Percentiles rank a stretch among this genome's conserved stretches.
Conservation (phyloP, 2,888 invertebrate species). For the Thymelicus acteon region DNA sequence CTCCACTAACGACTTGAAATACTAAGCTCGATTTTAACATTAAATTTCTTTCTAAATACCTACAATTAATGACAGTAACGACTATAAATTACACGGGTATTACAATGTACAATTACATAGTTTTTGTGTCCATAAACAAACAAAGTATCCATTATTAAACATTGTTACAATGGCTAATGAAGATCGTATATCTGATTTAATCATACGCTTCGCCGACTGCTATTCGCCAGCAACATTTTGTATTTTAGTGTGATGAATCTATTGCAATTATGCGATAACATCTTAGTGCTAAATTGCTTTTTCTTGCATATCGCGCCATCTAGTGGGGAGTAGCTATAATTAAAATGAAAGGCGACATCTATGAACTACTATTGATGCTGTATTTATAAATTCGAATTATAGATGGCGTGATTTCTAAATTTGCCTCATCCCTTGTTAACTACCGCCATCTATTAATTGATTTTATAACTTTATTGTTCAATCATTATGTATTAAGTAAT, state of each 20-base stretch:
- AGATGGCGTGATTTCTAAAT: neutral
- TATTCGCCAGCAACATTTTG: conserved; percentile 52
- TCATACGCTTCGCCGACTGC: conserved; percentile 52
- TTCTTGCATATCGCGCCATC: conserved; percentile 41
- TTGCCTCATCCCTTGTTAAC: too few relatives aligned
- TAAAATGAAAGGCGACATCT: neutral
- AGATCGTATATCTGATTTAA: conserved; percentile 62
- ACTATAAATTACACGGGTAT: conserved; percentile 40
- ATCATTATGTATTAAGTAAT: neutral
- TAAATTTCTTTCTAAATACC: conserved; percentile 31
- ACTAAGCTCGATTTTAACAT: conserved; percentile 27
- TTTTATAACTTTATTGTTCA: neutral
- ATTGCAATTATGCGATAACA: conserved; percentile 38
- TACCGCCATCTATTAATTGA: neutral
- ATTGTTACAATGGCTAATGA: conserved; percentile 55
- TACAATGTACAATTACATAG: conserved; percentile 39
- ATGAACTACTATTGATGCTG: neutral
- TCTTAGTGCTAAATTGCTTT: conserved; percentile 13
- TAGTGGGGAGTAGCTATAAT: conserved; percentile 36
- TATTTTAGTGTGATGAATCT: conserved; percentile 53
- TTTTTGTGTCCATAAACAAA: conserved; percentile 40
- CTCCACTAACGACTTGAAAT: conserved; percentile 35
- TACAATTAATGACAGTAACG: conserved; percentile 36
- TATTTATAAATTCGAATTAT: neutral
- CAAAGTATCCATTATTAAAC: conserved; percentile 45